phyloP scores from a whole-genome alignment of 1,140 invertebrate species.

The Fopius arisanus region DNA sequence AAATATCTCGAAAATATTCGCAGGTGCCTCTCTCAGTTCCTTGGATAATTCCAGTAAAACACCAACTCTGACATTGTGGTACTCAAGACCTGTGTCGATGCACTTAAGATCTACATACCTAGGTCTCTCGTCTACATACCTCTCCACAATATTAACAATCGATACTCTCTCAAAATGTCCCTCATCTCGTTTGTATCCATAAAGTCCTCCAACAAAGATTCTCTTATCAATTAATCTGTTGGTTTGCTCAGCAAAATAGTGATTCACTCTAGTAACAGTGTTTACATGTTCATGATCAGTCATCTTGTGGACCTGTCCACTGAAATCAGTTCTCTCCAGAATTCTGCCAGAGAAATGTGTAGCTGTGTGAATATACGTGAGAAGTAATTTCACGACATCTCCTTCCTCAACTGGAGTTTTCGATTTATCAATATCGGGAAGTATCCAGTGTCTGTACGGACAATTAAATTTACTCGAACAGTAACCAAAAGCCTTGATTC shows the following conservation, averaged over 20 bases:
- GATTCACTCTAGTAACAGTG: constrained; percentile 40
- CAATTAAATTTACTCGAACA: constrained; percentile 49
- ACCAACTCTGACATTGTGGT: constrained; percentile 37
- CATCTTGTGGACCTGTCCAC: constrained; percentile 33
- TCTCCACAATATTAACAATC: constrained; percentile 45
- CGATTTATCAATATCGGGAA: constrained; percentile 49
- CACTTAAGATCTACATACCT: constrained; percentile 43
- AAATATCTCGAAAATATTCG: constrained; percentile 53
- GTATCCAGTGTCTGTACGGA: constrained; percentile 49
- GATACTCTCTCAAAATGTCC: constrained; percentile 48
- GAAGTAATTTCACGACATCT: constrained; percentile 48
- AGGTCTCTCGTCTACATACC: constrained; percentile 31
- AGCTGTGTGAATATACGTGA: constrained; percentile 50
- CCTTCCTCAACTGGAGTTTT: constrained; percentile 42
- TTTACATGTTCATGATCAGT: constrained; percentile 38
- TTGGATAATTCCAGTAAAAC: constrained; percentile 49
- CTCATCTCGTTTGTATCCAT: constrained; percentile 36
- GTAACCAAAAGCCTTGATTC: constrained; percentile 54
- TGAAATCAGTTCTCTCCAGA: constrained; percentile 38
- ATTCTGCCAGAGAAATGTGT: constrained; percentile 55
- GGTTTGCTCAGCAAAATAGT: constrained; percentile 39
- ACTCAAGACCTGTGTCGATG: constrained; percentile 51
- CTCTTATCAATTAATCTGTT: constrained; percentile 43
- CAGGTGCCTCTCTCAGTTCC: constrained; percentile 42
- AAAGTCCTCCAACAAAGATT: constrained; percentile 46